phyloP scores from a whole-genome alignment of 2,797 vertebrate genomes.

The Ctenopoma multispine region DNA sequence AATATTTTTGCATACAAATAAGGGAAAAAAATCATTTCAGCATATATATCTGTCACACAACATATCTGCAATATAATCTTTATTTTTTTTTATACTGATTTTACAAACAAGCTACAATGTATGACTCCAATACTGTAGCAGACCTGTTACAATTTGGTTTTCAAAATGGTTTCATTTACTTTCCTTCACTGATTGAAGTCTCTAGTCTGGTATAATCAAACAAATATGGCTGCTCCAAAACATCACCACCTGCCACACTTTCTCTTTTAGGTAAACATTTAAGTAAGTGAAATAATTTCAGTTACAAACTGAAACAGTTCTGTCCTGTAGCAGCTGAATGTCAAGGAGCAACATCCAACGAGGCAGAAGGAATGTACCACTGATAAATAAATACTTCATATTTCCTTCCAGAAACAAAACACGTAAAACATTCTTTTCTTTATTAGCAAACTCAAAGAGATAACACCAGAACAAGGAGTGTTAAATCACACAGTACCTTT shows the following conservation, averaged over 20 bases:
- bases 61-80: constrained; percentile 73
- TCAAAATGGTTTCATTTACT: constrained; percentile 42
- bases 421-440: constrained; percentile 79
- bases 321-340: constrained; percentile 78
- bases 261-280: constrained; percentile 42
- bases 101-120: constrained; percentile 80
- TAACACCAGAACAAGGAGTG: constrained; percentile 68
- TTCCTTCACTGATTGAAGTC: constrained; percentile 26
- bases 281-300: constrained; percentile 51
- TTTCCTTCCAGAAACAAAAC: constrained; percentile 79
- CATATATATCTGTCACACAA: constrained; percentile 68
- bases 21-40: constrained; percentile 73
- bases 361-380: constrained; percentile 88
- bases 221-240: constrained; percentile 31
- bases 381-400: constrained; percentile 88
- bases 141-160: constrained; percentile 50
- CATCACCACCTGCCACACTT: constrained; percentile 16
- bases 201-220: constrained; percentile 36
- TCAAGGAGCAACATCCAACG: constrained; percentile 78
- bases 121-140: constrained; percentile 85
- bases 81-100: constrained; percentile 62
- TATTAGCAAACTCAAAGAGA: constrained; percentile 75
- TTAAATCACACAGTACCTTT: constrained; percentile 88
- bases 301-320: constrained; percentile 61
- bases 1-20: constrained; percentile 78